phyloP scores from a whole-genome alignment of 1,140 invertebrate species.

The Neomicropteryx cornuta region DNA sequence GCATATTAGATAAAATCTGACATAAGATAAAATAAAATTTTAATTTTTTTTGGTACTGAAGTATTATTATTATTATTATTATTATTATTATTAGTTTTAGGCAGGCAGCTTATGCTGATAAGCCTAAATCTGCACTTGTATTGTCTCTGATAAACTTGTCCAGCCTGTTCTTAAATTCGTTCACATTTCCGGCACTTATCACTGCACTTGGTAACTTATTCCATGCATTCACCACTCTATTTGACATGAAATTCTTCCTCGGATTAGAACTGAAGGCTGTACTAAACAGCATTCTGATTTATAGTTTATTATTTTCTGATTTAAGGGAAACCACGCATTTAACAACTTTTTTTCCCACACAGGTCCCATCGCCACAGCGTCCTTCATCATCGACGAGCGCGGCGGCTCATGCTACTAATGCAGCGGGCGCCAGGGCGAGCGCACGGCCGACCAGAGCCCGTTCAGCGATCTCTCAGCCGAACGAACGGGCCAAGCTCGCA shows the following conservation, averaged over 20 bases:
- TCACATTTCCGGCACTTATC: too few species aligned
- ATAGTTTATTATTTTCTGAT: background rate
- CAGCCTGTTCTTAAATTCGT: too few species aligned
- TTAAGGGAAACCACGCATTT: background rate
- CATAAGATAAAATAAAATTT: too few species aligned
- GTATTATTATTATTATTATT: too few species aligned
- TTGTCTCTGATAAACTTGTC: too few species aligned
- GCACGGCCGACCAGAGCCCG: constrained; percentile 6
- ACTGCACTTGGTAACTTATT: too few species aligned
- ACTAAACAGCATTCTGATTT: background rate
- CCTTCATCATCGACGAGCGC: constrained; percentile 4
- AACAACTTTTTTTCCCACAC: background rate
- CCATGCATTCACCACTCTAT: constrained; percentile 1
- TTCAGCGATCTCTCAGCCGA: constrained; percentile 16
- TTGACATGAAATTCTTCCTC: background rate
- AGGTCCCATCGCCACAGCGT: too few species aligned
- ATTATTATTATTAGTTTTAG: too few species aligned
- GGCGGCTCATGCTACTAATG: constrained; percentile 2
- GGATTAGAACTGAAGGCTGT: background rate
- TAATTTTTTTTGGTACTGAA: too few species aligned
- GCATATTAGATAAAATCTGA: too few species aligned
- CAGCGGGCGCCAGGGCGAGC: constrained; percentile 11
- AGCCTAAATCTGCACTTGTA: too few species aligned
- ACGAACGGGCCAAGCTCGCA: constrained; percentile 30
- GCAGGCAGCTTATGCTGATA: too few species aligned